Evolutionary conservation across 1,140 invertebrate species (phyloP).

Genomic region (Zophobas atratus): DNA sequence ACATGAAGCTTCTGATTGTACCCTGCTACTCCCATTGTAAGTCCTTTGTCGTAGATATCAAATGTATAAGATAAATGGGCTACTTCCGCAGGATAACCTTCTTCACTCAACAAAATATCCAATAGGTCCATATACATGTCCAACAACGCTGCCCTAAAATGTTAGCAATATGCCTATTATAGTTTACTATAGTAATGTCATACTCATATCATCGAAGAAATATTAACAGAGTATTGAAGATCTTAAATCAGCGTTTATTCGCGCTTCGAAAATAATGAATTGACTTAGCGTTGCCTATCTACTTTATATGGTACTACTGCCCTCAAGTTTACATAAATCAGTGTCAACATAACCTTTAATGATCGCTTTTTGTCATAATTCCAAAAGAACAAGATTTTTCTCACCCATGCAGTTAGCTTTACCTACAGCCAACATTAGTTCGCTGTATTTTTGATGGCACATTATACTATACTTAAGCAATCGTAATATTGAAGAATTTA

Average conservation of each 20-base stretch:
- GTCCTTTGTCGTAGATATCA: constrained; percentile 75
- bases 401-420: not conserved
- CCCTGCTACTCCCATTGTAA: constrained; percentile 80
- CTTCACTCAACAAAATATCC: constrained; percentile 72
- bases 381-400: not conserved
- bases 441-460: not conserved
- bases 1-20: constrained; percentile 83
- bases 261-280: no score
- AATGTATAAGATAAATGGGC: constrained; percentile 80
- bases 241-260: not conserved
- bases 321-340: no score
- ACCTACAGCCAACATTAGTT: not conserved
- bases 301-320: no score
- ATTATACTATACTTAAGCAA: no score
- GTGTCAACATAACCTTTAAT: no score
- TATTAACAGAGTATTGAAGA: not conserved
- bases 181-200: not conserved
- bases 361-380: not conserved
- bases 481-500: constrained; percentile 16
- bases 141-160: no score
- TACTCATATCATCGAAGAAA: no score
- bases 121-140: not conserved
- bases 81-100: constrained; percentile 83
- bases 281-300: no score
- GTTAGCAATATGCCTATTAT: not conserved